Evolutionary conservation across 2,888 invertebrate genomes (phyloP).

Genomic region (Tortricodes alternella): DNA sequence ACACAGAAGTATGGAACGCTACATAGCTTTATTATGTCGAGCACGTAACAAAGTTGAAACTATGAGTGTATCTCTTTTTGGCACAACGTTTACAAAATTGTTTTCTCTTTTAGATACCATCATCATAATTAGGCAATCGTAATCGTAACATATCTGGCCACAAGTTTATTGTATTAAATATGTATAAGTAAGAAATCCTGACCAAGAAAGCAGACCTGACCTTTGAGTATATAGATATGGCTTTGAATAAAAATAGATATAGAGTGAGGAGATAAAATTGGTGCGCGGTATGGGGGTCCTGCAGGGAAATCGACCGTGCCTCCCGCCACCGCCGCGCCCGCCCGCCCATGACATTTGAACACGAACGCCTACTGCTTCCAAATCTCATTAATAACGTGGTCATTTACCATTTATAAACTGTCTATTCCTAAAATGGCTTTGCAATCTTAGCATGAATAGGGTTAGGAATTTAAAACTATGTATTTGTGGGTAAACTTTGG

Average conservation of each 20-base stretch:
- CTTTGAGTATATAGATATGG: constrained; percentile 3
- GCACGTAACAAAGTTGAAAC: no score
- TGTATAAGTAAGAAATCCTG: not conserved
- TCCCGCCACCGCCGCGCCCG: constrained; percentile 34
- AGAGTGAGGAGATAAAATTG: constrained; percentile 33
- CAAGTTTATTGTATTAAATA: no score
- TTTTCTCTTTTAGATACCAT: no score
- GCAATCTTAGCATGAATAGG: not conserved
- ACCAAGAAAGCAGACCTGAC: not conserved
- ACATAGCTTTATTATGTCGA: no score
- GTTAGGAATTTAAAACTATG: not conserved
- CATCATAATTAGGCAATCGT: no score
- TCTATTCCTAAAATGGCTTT: not conserved
- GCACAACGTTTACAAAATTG: no score
- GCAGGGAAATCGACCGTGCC: constrained; percentile 43
- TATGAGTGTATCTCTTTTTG: no score
- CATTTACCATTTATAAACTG: constrained; percentile 3
- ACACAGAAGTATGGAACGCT: no score
- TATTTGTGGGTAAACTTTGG: not conserved
- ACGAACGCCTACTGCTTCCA: constrained; percentile 5
- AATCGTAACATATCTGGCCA: no score
- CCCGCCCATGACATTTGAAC: constrained; percentile 38
- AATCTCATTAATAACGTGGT: constrained; percentile 11
- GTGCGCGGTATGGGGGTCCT: constrained; percentile 34
- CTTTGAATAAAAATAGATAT: constrained; percentile 7